Evolutionary conservation across 2,113 vertebrate genomes (phyloP).

Genomic region (Tretioscincus oriximinensis): DNA sequence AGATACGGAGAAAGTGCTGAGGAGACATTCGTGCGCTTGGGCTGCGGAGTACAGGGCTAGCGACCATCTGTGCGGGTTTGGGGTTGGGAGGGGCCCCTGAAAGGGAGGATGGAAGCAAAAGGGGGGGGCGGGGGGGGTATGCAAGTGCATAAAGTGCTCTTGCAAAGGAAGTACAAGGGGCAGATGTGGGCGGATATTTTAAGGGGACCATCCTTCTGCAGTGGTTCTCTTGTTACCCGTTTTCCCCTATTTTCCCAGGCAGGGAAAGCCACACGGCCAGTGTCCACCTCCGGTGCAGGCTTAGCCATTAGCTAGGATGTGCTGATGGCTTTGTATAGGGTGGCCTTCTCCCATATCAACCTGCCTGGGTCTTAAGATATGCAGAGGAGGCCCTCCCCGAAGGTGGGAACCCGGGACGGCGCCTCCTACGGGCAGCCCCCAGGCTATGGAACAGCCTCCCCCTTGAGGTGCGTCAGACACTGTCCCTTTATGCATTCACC

Average conservation of each 20-base stretch:
- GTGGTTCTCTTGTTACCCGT: constrained; percentile 38
- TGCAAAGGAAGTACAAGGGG: no score
- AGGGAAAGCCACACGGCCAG: constrained; percentile 38
- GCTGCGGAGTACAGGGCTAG: constrained; percentile 29
- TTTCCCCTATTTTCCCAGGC: constrained; percentile 49
- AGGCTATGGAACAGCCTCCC: no score
- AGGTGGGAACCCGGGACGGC: no score
- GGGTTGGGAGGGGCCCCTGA: background rate
- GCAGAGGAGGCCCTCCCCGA: constrained; percentile 25
- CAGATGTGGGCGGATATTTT: background rate
- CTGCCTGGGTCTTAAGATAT: no score
- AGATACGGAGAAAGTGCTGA: constrained; percentile 63
- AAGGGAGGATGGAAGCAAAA: background rate
- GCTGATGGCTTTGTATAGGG: constrained; percentile 51
- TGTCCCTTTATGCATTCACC: no score
- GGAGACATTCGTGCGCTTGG: constrained; percentile 44
- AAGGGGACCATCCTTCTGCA: background rate
- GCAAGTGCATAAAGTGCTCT: no score
- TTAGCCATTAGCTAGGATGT: constrained; percentile 63
- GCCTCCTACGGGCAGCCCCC: no score
- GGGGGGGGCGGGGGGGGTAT: no score
- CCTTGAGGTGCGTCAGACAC: no score
- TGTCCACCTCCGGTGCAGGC: constrained; percentile 56
- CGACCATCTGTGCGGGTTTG: background rate
- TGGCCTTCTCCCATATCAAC: no score